A percentile compares a stretch with the other conserved stretches of the same genome.
phyloP scores from a whole-genome alignment of 2,888 invertebrate species.

The Plagodis dolabraria region DNA sequence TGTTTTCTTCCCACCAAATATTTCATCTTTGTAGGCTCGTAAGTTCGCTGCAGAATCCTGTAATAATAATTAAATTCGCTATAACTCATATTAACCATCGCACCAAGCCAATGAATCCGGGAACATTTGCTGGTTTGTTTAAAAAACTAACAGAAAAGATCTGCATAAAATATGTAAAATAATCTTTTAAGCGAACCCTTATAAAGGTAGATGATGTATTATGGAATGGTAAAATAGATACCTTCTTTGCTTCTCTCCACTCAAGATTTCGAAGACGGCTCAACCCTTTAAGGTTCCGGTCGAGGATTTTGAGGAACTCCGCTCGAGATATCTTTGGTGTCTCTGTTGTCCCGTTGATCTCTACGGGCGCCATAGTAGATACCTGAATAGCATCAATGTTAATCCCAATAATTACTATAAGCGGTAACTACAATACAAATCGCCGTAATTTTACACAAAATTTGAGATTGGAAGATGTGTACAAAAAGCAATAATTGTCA shows the following conservation, averaged over 20 bases:
- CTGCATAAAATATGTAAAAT: too few relatives aligned
- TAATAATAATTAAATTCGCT: conserved; percentile 36
- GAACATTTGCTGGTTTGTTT: too few relatives aligned
- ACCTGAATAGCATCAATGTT: conserved; percentile 27
- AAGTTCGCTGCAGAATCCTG: conserved; percentile 76
- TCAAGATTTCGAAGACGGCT: conserved; percentile 74
- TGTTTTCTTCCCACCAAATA: conserved; percentile 65
- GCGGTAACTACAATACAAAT: too few relatives aligned
- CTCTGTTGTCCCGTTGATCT: conserved; percentile 66
- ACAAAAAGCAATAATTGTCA: too few relatives aligned
- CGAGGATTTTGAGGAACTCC: conserved; percentile 75
- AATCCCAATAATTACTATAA: too few relatives aligned
- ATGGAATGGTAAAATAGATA: conserved; percentile 27
- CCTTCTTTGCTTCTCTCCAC: conserved; percentile 80
- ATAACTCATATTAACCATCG: neutral
- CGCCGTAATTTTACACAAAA: too few relatives aligned
- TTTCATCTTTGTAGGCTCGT: conserved; percentile 70
- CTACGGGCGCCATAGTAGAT: conserved; percentile 51
- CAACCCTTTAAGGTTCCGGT: conserved; percentile 77
- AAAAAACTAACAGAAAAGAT: too few relatives aligned
- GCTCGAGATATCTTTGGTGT: conserved; percentile 72
- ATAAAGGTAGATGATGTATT: too few relatives aligned
- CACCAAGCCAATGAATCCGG: too few relatives aligned
- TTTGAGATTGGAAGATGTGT: too few relatives aligned
- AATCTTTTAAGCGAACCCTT: too few relatives aligned